These are phyloP conservation scores for Pseudopleuronectes americanus DNA, from an alignment of 2,797 vertebrate genomes.

Conservation along the genomic window DNA sequence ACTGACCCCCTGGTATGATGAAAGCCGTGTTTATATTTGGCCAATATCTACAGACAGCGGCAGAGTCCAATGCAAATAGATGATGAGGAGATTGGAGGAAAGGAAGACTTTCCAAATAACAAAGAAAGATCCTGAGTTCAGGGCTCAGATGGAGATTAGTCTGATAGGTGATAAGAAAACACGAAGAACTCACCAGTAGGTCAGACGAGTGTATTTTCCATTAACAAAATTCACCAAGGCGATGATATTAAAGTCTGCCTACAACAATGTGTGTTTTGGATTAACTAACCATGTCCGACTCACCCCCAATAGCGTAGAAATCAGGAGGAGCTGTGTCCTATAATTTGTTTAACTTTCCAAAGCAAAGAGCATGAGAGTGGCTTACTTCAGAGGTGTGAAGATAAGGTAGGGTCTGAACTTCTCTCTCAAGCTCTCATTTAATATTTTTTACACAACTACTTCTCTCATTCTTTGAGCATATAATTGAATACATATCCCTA, in stretches of 20 bases:
- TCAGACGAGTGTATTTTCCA: constrained; percentile 9
- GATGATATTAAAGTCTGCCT: constrained; percentile 1
- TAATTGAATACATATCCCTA: not conserved
- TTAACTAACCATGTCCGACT: not conserved
- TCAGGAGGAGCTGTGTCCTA: not conserved
- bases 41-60: constrained; percentile 56
- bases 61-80: constrained; percentile 65
- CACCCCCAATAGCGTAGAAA: not conserved
- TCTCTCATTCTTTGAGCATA: not conserved
- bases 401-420: not conserved
- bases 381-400: constrained; percentile 3
- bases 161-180: constrained; percentile 38
- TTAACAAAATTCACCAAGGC: not conserved
- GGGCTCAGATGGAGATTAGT: constrained; percentile 36
- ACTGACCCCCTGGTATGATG: constrained; percentile 58
- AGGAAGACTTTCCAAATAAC: constrained; percentile 43
- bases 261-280: not conserved
- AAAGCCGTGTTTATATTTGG: constrained; percentile 65
- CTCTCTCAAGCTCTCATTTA: not conserved
- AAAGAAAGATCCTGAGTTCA: constrained; percentile 50
- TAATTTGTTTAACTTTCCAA: not conserved
- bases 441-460: not conserved
- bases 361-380: not conserved
- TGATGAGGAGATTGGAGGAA: constrained; percentile 46
- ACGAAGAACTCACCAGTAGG: constrained; percentile 7